phyloP scores from a whole-genome alignment of 2,888 invertebrate genomes.

The Agonopterix subpropinquella region DNA sequence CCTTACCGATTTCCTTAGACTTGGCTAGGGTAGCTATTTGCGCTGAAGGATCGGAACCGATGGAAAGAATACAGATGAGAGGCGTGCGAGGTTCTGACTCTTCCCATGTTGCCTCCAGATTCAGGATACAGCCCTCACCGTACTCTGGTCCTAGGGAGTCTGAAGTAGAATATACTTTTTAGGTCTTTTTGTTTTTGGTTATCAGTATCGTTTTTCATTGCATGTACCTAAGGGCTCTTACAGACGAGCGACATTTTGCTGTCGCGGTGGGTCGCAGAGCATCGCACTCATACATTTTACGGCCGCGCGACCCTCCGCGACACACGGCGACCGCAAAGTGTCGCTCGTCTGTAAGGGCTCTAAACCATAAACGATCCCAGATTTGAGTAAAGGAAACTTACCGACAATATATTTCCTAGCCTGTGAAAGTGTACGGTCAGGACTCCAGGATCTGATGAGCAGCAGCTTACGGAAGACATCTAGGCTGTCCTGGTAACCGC shows the following conservation, averaged over 20 bases:
- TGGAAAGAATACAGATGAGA: conserved; percentile 93
- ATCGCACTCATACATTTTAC: no score
- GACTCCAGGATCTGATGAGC: conserved; percentile 95
- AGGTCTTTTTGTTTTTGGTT: no score
- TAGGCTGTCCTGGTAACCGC: conserved; percentile 88
- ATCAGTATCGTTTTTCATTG: no score
- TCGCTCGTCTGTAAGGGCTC: no score
- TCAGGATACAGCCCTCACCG: conserved; percentile 93
- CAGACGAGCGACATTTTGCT: no score
- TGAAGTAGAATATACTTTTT: conserved; percentile 22
- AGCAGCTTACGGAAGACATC: conserved; percentile 93
- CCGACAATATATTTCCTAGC: conserved; percentile 93
- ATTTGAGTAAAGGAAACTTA: conserved; percentile 27
- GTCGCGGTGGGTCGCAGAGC: no score
- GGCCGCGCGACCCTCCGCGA: no score
- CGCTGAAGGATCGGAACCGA: conserved; percentile 97
- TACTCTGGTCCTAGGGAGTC: conserved; percentile 91
- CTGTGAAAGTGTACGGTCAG: conserved; percentile 95
- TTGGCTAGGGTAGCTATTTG: conserved; percentile 93
- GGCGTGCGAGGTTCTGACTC: conserved; percentile 94
- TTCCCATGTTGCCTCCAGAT: conserved; percentile 91
- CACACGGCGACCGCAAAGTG: no score
- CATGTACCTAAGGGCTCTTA: no score
- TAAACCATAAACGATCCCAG: not conserved
- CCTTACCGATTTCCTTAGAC: conserved; percentile 87